These are phyloP conservation scores for Teleopsis dalmanni DNA, from an alignment of 1,140 invertebrate species.

Conservation along the genomic window DNA sequence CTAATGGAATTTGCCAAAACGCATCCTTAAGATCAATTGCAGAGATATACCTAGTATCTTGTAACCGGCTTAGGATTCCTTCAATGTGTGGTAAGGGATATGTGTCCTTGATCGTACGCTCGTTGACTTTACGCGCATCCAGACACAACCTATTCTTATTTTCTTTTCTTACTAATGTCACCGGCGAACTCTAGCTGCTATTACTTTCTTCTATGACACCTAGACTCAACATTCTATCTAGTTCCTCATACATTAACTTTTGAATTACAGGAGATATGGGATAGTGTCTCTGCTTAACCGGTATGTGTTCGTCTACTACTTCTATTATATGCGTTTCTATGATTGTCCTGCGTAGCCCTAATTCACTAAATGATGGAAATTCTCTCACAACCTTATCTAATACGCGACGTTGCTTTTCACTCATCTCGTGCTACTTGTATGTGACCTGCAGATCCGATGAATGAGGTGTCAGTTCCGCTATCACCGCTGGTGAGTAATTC, in stretches of 20 bases:
- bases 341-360: slow-evolving; percentile 9
- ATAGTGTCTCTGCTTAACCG: slow-evolving; percentile 27
- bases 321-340: slow-evolving; percentile 29
- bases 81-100: too few relatives aligned
- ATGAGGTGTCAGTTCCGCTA: too few relatives aligned
- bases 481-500: too few relatives aligned
- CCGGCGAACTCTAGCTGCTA: background rate
- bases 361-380: too few relatives aligned
- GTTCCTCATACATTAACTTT: slow-evolving; percentile 2
- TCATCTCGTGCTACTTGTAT: too few relatives aligned
- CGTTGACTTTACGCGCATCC: background rate
- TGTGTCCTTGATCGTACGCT: too few relatives aligned
- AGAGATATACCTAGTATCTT: too few relatives aligned
- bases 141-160: background rate
- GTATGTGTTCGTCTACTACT: slow-evolving; percentile 15
- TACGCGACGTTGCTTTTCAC: too few relatives aligned
- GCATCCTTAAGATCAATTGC: slow-evolving; percentile 32
- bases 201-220: slow-evolving; percentile 3
- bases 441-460: too few relatives aligned
- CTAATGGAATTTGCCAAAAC: slow-evolving; percentile 36
- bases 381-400: too few relatives aligned
- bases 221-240: slow-evolving; percentile 3
- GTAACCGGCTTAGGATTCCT: too few relatives aligned
- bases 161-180: background rate
- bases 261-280: slow-evolving; percentile 17